Conservation (phyloP, 2,888 invertebrate species). For the Mythimna ferrago region DNA sequence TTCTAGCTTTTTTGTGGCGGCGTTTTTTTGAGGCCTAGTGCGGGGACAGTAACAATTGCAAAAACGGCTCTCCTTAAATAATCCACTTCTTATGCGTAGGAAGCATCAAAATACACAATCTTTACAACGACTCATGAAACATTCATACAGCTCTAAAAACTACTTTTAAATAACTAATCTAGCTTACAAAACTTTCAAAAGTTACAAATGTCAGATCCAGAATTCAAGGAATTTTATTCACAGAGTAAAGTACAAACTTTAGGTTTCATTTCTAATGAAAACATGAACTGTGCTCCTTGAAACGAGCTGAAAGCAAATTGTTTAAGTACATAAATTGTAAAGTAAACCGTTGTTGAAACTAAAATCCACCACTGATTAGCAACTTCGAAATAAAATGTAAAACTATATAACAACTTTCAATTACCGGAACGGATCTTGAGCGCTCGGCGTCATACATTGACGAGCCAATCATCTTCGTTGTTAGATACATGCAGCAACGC, state of each 20-base stretch:
- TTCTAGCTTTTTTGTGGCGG: too few species aligned
- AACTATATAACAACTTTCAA: too few species aligned
- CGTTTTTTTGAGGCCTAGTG: too few species aligned
- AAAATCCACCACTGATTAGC: neutral
- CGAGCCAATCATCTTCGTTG: too few species aligned
- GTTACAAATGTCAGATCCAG: neutral
- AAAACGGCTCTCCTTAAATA: too few species aligned
- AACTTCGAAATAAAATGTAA: neutral
- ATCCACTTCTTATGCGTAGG: too few species aligned
- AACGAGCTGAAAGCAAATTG: conserved; percentile 8
- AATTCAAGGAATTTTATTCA: conserved; percentile 13
- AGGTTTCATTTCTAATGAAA: conserved; percentile 25
- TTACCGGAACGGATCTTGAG: too few species aligned
- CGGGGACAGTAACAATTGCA: too few species aligned
- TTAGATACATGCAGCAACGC: too few species aligned
- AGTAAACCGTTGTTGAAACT: neutral
- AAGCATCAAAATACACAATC: too few species aligned
- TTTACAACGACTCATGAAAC: too few species aligned
- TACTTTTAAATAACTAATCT: neutral
- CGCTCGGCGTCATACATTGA: too few species aligned
- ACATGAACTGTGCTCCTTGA: neutral
- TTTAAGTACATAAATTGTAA: conserved; percentile 1
- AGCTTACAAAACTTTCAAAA: neutral
- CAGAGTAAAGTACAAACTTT: neutral
- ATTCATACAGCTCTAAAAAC: neutral